Conservation (phyloP, 2,113 vertebrate genomes). For the Tyto alba region DNA sequence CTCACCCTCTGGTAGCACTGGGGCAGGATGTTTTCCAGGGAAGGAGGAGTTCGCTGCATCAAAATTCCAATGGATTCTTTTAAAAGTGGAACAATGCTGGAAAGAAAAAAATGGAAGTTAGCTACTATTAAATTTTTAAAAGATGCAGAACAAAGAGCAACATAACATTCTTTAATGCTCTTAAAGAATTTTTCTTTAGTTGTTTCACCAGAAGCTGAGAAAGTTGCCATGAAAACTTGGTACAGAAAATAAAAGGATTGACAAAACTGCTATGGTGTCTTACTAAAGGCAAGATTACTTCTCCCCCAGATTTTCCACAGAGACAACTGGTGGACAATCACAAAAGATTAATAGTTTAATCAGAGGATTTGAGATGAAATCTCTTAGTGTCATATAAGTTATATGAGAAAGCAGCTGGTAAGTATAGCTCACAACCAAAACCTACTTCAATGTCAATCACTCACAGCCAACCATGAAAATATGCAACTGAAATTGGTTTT, state of each 20-base stretch:
- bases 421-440: not conserved
- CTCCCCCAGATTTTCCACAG: not conserved
- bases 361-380: not conserved
- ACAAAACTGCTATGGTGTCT: not conserved
- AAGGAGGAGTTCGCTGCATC: slow-evolving; percentile 94
- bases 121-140: not conserved
- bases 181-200: not conserved
- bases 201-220: not conserved
- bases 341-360: not conserved
- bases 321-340: not conserved
- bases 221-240: not conserved
- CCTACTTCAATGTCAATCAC: not conserved
- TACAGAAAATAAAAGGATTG: not conserved
- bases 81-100: slow-evolving; percentile 92
- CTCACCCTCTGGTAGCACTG: slow-evolving; percentile 96
- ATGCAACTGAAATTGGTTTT: not conserved
- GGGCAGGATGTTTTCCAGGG: slow-evolving; percentile 84
- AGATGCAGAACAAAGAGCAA: not conserved
- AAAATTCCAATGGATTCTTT: slow-evolving; percentile 93
- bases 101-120: not conserved
- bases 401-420: not conserved
- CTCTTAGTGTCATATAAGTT: not conserved
- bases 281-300: not conserved
- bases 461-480: not conserved
- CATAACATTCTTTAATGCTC: not conserved